Evolutionary conservation across 2,113 vertebrate genomes (phyloP), one percentile per base, ranked within the genome.

Genomic region (Eira barbara): DNA sequence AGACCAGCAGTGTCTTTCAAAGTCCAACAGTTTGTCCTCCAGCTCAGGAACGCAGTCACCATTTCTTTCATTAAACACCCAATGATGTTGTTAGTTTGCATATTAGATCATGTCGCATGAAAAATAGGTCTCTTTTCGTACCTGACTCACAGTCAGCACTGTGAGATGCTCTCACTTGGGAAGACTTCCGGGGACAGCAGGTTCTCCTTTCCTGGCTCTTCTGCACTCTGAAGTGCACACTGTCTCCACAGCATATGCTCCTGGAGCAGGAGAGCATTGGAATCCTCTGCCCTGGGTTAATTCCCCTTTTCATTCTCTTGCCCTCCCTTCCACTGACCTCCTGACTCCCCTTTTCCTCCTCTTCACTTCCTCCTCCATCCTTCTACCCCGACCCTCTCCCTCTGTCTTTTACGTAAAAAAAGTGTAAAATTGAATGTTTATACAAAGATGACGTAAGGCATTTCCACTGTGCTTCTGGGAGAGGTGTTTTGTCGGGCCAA

Each of bases 341-440:
- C 69, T 55, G 31, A 49, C 7, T 63, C 34, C 34, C 42, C 15
- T 45, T 81, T 25, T 31, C 59, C 81, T 86, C 14, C 23, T 74
- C 21, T 90, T 17, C 13, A 4, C 11, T 61, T 17, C 39, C 11
- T 5, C 87, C n/a, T 84, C 59, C 25, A 20, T 55, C 45, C 45
- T 63, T 63, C 36, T 21, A 34, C 36, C 27, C 25, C 36, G 2
- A n/a, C 27, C 39, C n/a, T 47, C 27, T 27, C 2, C n/a, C 34
- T 86, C 69, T 63, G 17, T 80, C 42, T 81, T 74, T 85, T 78
- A 8, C 71, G 52, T 39, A 92, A 59, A 94, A 94, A 94, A 97
- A 94, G 23, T 88, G 13, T 88, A 57, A 97, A 91, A 94, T 47
- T 52, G 94, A 94, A 90, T 95, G 80, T 86, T 96, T 91, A 92